A percentile compares a stretch with the other conserved stretches of the same genome.
Evolutionary conservation across 2,113 vertebrate species (phyloP).

Genomic region (Gambusia affinis): DNA sequence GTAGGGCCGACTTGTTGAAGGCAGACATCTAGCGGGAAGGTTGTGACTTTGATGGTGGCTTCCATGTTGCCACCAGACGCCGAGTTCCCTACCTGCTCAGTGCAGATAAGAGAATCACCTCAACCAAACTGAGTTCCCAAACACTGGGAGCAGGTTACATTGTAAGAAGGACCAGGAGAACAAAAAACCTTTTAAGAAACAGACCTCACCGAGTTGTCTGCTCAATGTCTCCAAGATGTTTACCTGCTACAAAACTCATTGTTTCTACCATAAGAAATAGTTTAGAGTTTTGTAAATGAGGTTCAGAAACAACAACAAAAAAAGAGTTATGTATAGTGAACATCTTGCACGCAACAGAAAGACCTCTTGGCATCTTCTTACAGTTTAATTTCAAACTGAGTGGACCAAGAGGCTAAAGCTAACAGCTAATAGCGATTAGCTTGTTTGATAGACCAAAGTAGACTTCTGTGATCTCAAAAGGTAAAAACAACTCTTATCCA

Average conservation of each 20-base stretch:
- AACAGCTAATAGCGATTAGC: no score
- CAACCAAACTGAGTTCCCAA: constrained; percentile 7
- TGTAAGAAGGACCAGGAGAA: constrained; percentile 16
- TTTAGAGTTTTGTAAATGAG: no score
- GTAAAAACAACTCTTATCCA: no score
- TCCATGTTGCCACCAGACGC: constrained; percentile 20
- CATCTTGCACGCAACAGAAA: no score
- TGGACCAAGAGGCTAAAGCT: no score
- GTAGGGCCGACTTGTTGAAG: constrained; percentile 1
- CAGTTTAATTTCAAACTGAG: no score
- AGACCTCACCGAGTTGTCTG: not conserved
- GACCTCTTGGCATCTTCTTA: no score
- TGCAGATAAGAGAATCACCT: constrained; percentile 45
- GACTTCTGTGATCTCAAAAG: no score
- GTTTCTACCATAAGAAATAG: not conserved
- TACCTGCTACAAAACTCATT: not conserved
- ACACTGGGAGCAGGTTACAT: constrained; percentile 13
- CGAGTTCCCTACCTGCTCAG: constrained; percentile 38
- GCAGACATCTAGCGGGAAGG: constrained; percentile 11
- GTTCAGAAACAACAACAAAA: no score
- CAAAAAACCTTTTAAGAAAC: constrained; percentile 9
- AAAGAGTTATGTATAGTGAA: no score
- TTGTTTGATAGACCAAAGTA: no score
- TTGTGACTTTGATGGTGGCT: constrained; percentile 28
- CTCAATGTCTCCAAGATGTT: not conserved